Evolutionary conservation across 2,888 invertebrate species (phyloP).

Genomic region (Oxycera nigricornis): DNA sequence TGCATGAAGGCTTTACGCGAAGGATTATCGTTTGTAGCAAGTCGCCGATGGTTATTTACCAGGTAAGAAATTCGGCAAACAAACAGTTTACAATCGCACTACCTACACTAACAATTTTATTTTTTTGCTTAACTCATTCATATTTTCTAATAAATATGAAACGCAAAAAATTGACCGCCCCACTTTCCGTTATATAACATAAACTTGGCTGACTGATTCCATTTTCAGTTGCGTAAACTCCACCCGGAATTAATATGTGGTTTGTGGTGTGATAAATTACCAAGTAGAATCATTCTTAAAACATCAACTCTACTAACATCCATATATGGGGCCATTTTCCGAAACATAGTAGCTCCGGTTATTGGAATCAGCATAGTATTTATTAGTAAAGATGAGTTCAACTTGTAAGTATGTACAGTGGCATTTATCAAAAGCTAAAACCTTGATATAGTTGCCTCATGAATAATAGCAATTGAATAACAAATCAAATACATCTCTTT

Average conservation of each 20-base stretch:
- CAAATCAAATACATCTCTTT: not conserved
- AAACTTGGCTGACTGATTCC: not conserved
- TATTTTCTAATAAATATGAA: not conserved
- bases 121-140: not conserved
- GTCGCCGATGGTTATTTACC: conserved; percentile 60
- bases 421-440: not conserved
- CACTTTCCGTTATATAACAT: not conserved
- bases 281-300: conserved; percentile 56
- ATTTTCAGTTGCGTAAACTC: conserved; percentile 57
- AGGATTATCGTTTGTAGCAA: conserved; percentile 58
- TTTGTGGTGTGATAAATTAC: conserved; percentile 60
- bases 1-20: conserved; percentile 54
- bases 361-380: conserved; percentile 61
- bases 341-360: conserved; percentile 61
- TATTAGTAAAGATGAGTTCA: conserved; percentile 61
- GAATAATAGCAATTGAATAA: not conserved
- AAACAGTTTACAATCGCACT: too few relatives aligned
- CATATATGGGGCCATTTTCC: conserved; percentile 60
- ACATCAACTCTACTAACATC: conserved; percentile 60
- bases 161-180: too few relatives aligned
- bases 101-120: too few relatives aligned
- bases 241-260: conserved; percentile 61
- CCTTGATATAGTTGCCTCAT: not conserved
- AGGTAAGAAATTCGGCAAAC: too few relatives aligned
- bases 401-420: conserved; percentile 55